Evolutionary conservation across 2,888 invertebrate genomes (phyloP), one percentile per base, ranked within the genome.

Genomic region (Bombylius discolor): DNA sequence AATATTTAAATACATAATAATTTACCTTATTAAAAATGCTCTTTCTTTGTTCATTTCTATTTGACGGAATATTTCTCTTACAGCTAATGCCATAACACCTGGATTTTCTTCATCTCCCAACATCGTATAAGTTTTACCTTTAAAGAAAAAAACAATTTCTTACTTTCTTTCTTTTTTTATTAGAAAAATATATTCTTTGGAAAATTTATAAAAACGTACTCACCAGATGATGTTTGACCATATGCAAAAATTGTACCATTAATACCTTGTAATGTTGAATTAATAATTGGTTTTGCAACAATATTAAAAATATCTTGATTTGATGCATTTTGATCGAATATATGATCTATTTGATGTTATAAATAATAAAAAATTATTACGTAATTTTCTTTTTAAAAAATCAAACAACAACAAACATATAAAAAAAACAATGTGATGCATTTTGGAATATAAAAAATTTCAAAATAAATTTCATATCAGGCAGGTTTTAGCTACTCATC

Each of bases 171-270:
- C 2, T 23, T 9, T 14, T 47, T 47, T 14, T 47, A 47, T n/a
- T 23, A 14, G 4, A 47, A 23, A 23, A 23, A 23, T n/a, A n/a
- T n/a, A n/a, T n/a, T n/a, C n/a, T 14, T 44, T n/a, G 5, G 45
- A 45, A 13, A 9, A 45, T 4, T 45, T 6, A 45, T 7, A 6
- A 13, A 13, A 12, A 14, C 5, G 3, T 14, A 9, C 13, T 4
- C 7, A 54, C 92, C 94, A 0, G 91, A 91, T 1, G 90, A 87
- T 5, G 92, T 93, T 71, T 93, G 93, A 8, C 93, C 93, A 69
- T 94, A 94, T 0, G 92, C 91, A 75, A 94, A 90, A 61, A 94
- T 84, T 0, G 93, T 93, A 3, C 89, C 91, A 70, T 90, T 89
- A 64, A 88, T 83, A 4, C 90, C 90, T 60, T 81, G 78, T 13